These are phyloP conservation scores for Chrysogorgia sp. DNA, from an alignment of 92 coral and sea anemone species.

Conservation along the genomic window DNA sequence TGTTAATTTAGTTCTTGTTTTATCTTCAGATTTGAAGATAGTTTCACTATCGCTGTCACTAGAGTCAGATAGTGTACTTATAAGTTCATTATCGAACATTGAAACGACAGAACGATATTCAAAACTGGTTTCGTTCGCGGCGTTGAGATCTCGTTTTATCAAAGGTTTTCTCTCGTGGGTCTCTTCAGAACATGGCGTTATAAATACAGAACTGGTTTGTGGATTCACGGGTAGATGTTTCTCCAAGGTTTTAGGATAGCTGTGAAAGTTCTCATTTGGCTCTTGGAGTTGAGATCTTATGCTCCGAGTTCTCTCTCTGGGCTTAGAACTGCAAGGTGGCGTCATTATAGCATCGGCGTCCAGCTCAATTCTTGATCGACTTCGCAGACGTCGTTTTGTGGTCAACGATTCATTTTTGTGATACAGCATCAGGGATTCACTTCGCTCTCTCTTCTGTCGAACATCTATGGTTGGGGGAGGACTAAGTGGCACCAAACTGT, in stretches of 20 bases:
- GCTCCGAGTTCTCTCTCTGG: constrained; percentile 23
- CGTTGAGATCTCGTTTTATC: constrained; percentile 10
- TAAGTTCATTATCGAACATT: neutral
- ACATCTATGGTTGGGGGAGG: constrained; percentile 35
- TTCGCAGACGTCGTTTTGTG: constrained; percentile 30
- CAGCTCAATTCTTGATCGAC: constrained; percentile 24
- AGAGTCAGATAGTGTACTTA: neutral
- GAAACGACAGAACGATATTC: neutral
- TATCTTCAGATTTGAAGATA: constrained; percentile 2
- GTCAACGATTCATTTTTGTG: constrained; percentile 18
- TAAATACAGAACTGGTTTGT: constrained; percentile 17
- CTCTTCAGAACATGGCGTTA: constrained; percentile 18
- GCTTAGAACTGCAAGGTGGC: constrained; percentile 27
- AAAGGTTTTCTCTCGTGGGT: constrained; percentile 10
- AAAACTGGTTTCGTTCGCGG: neutral
- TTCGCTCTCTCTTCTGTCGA: constrained; percentile 39
- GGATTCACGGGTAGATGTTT: constrained; percentile 1
- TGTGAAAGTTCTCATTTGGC: neutral
- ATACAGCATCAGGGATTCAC: constrained; percentile 22
- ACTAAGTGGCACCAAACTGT: constrained; percentile 13
- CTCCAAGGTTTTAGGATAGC: constrained; percentile 2
- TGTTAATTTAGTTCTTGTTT: constrained; percentile 6
- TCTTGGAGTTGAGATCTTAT: constrained; percentile 7
- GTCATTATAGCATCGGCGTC: constrained; percentile 23
- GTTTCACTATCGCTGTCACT: constrained; percentile 17